Conservation (phyloP, 92 coral and sea anemone species). For the Epizoanthus rinbou region DNA sequence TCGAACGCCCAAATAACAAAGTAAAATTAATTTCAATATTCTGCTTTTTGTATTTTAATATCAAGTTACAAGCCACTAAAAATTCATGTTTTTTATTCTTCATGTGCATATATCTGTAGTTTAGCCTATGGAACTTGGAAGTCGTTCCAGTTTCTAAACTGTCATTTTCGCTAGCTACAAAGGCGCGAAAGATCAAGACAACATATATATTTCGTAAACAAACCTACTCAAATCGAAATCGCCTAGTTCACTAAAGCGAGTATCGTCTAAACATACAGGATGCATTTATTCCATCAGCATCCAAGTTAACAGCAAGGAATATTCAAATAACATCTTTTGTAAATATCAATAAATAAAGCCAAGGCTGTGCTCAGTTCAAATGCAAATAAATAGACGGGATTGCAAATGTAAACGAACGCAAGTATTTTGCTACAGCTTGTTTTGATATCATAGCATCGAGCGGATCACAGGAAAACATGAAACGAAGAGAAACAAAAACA, state of each 20-base stretch:
- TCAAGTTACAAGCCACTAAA: too few species aligned
- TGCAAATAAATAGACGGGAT: not conserved
- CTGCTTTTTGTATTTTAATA: too few species aligned
- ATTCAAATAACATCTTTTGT: not conserved
- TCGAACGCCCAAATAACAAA: not conserved
- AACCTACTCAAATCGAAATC: not conserved
- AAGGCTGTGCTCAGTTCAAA: not conserved
- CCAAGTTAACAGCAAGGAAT: too few species aligned
- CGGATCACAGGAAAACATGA: not conserved
- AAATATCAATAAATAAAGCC: not conserved
- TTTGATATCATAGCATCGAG: slow-evolving; percentile 40
- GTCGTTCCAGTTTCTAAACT: not conserved
- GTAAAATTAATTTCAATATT: too few species aligned
- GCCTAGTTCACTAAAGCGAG: not conserved
- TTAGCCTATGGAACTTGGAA: too few species aligned
- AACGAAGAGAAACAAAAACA: slow-evolving; percentile 24
- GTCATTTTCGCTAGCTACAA: not conserved
- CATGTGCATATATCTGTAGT: too few species aligned
- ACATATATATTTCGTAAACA: slow-evolving; percentile 1
- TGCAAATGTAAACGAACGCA: slow-evolving; percentile 15
- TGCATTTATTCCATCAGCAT: too few species aligned
- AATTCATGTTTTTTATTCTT: too few species aligned
- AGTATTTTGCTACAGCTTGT: slow-evolving; percentile 21
- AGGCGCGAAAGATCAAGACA: slow-evolving; percentile 10
- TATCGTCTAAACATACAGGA: not conserved